These are phyloP conservation scores for Petromus typicus DNA, from an alignment of 2,113 vertebrate genomes.

Conservation along the genomic window DNA sequence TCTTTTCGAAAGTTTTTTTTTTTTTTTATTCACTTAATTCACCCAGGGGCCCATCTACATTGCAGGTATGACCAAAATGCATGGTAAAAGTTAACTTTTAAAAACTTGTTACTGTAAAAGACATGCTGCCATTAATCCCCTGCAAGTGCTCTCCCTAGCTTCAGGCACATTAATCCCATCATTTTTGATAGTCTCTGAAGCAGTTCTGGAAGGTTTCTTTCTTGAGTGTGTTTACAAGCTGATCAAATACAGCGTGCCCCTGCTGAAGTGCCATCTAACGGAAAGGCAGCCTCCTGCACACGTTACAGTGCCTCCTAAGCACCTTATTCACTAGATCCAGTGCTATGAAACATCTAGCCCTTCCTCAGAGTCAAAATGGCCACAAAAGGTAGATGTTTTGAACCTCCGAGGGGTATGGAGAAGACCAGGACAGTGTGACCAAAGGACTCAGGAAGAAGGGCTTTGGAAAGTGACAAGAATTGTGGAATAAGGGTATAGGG, in stretches of 20 bases:
- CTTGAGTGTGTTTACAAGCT: neutral
- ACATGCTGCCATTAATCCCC: neutral
- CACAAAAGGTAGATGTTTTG: neutral
- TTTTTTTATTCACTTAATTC: neutral
- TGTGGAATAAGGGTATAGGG: neutral
- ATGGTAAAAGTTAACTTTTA: neutral
- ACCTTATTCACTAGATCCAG: neutral
- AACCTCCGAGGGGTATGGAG: neutral
- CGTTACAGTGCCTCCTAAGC: no score
- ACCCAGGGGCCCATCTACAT: neutral
- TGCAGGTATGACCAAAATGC: neutral
- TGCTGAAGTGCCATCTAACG: neutral
- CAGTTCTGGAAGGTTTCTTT: neutral
- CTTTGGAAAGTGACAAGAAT: neutral
- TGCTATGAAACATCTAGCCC: neutral
- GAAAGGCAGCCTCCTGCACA: neutral
- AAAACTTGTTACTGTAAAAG: neutral
- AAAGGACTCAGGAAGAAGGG: neutral
- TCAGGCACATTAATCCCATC: neutral
- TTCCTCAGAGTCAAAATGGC: neutral
- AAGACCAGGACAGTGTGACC: no score
- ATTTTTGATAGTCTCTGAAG: neutral
- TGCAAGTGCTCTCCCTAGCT: neutral
- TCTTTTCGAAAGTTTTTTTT: neutral
- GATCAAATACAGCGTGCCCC: neutral